Percentiles rank a stretch among this genome's conserved stretches.
phyloP scores from a whole-genome alignment of 2,888 invertebrate genomes.

The Agriopis aurantiaria region DNA sequence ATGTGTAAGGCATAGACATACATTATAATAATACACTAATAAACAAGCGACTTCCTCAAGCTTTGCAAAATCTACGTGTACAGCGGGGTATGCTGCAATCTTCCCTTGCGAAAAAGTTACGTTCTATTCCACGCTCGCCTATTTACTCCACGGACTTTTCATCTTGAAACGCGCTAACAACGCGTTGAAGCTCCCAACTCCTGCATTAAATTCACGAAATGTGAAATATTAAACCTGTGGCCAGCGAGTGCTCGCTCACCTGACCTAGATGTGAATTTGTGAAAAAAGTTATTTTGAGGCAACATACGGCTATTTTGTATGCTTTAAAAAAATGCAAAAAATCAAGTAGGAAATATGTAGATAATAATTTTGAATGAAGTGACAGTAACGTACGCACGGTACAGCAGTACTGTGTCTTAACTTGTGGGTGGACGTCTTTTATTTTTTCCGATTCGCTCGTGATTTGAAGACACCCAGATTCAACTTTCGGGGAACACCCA shows the following conservation, averaged over 20 bases:
- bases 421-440: no score
- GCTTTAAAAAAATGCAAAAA: conserved; percentile 13
- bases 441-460: no score
- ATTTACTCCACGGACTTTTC: conserved; percentile 32
- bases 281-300: conserved; percentile 47
- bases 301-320: conserved; percentile 40
- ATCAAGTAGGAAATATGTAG: no score
- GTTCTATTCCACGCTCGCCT: conserved; percentile 30
- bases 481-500: no score
- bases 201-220: conserved; percentile 43
- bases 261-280: conserved; percentile 55
- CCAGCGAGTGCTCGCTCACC: conserved; percentile 47
- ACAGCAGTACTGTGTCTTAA: no score
- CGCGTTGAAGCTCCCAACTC: conserved; percentile 50
- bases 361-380: no score
- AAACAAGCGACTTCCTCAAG: background rate
- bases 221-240: conserved; percentile 64
- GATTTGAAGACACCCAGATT: no score
- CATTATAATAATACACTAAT: no score
- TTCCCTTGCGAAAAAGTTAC: conserved; percentile 7
- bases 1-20: no score
- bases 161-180: conserved; percentile 42
- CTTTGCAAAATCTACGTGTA: no score
- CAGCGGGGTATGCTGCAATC: background rate
- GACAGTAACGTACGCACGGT: no score